Percentiles rank a stretch among this genome's conserved stretches.
These are phyloP conservation scores for Akabosia matsudoensis DNA, from an alignment of 1,140 invertebrate genomes.

Conservation along the genomic window DNA sequence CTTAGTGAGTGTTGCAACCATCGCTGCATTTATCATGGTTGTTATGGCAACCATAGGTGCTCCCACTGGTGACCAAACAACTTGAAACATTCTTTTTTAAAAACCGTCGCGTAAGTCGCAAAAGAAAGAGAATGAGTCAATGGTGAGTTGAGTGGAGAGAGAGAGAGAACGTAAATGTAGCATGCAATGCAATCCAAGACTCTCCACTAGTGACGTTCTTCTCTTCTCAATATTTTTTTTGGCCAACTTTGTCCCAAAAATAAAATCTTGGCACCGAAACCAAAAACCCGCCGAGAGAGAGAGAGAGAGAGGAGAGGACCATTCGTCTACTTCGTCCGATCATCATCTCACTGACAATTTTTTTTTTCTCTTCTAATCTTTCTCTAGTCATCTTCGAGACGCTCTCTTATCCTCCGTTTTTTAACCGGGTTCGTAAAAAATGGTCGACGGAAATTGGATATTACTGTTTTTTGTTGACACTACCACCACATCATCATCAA, in stretches of 20 bases:
- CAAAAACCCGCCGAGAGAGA: not conserved
- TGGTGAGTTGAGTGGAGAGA: too few species aligned
- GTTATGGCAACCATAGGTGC: too few species aligned
- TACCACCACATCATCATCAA: not conserved
- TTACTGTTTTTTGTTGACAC: not conserved
- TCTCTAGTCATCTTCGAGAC: not conserved
- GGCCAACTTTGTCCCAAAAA: constrained; percentile 23
- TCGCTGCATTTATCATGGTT: too few species aligned
- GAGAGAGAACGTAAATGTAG: not conserved
- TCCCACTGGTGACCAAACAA: not conserved
- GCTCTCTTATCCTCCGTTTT: too few species aligned
- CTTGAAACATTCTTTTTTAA: too few species aligned
- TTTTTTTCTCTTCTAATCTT: not conserved
- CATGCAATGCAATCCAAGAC: not conserved
- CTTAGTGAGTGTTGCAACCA: too few species aligned
- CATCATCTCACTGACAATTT: not conserved
- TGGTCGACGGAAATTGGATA: constrained; percentile 11
- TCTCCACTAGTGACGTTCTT: not conserved
- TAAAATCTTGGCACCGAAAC: constrained; percentile 13
- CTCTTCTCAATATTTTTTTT: not conserved
- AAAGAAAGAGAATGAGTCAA: too few species aligned
- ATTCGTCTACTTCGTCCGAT: not conserved
- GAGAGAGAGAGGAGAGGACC: not conserved
- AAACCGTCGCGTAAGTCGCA: too few species aligned
- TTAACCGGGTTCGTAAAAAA: too few species aligned